phyloP scores from a whole-genome alignment of 2,888 invertebrate genomes.

The Dasysyrphus albostriatus region DNA sequence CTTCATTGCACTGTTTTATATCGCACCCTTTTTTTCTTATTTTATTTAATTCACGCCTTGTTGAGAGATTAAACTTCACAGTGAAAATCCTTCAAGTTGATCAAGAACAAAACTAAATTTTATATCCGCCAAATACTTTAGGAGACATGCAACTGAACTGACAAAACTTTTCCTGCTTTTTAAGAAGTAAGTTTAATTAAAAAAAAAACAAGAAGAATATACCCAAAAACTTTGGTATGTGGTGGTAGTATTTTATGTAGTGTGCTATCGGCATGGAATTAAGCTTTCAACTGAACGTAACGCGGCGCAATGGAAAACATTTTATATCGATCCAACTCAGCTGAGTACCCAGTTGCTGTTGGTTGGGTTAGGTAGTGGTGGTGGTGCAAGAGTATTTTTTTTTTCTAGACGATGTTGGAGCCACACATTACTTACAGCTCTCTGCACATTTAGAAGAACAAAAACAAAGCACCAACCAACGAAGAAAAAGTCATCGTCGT shows the following conservation, averaged over 20 bases:
- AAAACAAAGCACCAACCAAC: conserved; percentile 3
- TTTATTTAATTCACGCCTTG: conserved; percentile 10
- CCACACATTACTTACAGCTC: conserved; percentile 25
- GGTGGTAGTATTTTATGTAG: conserved; percentile 69
- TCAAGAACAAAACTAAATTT: conserved; percentile 26
- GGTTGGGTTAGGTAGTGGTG: conserved; percentile 45
- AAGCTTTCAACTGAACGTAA: conserved; percentile 83
- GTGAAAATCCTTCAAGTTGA: conserved; percentile 6
- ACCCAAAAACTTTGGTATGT: conserved; percentile 56
- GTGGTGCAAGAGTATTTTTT: conserved; percentile 46
- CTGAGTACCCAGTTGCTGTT: conserved; percentile 37
- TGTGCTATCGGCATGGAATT: conserved; percentile 80
- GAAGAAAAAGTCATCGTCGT: conserved; percentile 35
- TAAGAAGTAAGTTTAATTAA: conserved; percentile 26
- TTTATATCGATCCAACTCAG: conserved; percentile 82
- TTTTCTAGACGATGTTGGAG: conserved; percentile 38
- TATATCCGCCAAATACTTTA: conserved; percentile 56
- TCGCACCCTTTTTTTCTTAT: conserved; percentile 54
- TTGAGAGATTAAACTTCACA: conserved; percentile 6
- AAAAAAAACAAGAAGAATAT: not conserved
- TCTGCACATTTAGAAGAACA: conserved; percentile 51
- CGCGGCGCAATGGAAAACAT: conserved; percentile 83
- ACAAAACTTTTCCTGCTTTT: conserved; percentile 52
- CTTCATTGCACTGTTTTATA: conserved; percentile 5
- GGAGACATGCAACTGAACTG: conserved; percentile 53